phyloP scores from a whole-genome alignment of 2,888 invertebrate species.

The Cryptocephalus moraei region DNA sequence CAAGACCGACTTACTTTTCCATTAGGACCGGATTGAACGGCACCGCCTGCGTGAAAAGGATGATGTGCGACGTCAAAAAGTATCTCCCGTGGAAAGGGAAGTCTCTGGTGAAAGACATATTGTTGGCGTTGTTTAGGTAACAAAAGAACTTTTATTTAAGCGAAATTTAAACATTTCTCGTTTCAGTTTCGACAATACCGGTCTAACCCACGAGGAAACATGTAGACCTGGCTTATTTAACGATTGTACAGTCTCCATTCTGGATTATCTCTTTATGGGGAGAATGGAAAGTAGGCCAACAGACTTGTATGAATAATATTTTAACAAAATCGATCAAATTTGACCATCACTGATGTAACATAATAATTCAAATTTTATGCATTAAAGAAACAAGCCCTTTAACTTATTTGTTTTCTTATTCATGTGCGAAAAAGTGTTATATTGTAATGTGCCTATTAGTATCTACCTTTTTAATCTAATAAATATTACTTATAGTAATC shows the following conservation, averaged over 20 bases:
- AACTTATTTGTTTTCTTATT: too few species aligned
- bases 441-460: too few species aligned
- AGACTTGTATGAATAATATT: background rate
- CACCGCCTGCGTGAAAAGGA: slow-evolving; percentile 51
- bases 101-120: slow-evolving; percentile 55
- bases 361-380: too few species aligned
- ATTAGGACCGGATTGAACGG: slow-evolving; percentile 52
- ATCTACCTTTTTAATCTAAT: too few species aligned
- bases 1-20: background rate
- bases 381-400: too few species aligned
- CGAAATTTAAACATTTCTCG: background rate
- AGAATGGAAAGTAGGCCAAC: background rate
- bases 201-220: slow-evolving; percentile 4
- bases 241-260: slow-evolving; percentile 9
- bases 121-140: slow-evolving; percentile 54
- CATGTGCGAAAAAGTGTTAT: too few species aligned
- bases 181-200: slow-evolving; percentile 7
- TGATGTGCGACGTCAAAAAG: slow-evolving; percentile 56
- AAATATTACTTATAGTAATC: too few species aligned
- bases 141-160: slow-evolving; percentile 7
- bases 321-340: background rate
- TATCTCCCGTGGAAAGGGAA: slow-evolving; percentile 48
- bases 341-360: too few species aligned
- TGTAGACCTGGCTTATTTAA: slow-evolving; percentile 6
- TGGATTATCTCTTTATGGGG: slow-evolving; percentile 5